Percentiles rank a stretch among this genome's conserved stretches.
phyloP scores from a whole-genome alignment of 2,888 invertebrate species.

The Drosophila birchii region DNA sequence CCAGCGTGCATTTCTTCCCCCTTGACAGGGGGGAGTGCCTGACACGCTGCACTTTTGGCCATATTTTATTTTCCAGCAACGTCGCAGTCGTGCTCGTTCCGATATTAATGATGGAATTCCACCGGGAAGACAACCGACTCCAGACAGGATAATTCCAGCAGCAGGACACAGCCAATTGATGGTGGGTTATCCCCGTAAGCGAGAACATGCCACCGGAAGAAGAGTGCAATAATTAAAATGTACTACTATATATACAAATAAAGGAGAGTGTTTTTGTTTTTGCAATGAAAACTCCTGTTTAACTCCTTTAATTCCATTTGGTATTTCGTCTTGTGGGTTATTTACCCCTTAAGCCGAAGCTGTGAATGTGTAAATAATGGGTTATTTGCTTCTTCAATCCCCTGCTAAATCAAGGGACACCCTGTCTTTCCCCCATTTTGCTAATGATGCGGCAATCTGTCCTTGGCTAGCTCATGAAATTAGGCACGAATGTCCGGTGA shows the following conservation, averaged over 20 bases:
- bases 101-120: slow-evolving; percentile 47
- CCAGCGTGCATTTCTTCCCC: background rate
- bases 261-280: background rate
- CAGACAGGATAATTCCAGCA: slow-evolving; percentile 34
- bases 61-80: slow-evolving; percentile 44
- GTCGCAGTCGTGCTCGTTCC: slow-evolving; percentile 30
- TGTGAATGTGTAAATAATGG: slow-evolving; percentile 8
- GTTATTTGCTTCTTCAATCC: background rate
- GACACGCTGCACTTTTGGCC: slow-evolving; percentile 48
- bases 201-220: background rate
- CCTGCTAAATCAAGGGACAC: background rate
- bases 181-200: slow-evolving; percentile 17
- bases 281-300: background rate
- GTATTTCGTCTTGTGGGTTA: background rate
- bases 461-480: slow-evolving; percentile 73
- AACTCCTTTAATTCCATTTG: background rate
- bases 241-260: background rate
- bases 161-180: slow-evolving; percentile 34
- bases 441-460: slow-evolving; percentile 75
- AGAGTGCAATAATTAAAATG: slow-evolving; percentile 14
- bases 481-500: slow-evolving; percentile 69
- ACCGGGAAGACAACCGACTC: slow-evolving; percentile 17
- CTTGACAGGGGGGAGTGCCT: slow-evolving; percentile 7
- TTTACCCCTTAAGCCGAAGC: slow-evolving; percentile 7
- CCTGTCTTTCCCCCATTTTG: background rate